Percentiles rank a stretch among this genome's conserved stretches.
Evolutionary conservation across 2,113 vertebrate genomes (phyloP).

Genomic region (Zosterops borbonicus): DNA sequence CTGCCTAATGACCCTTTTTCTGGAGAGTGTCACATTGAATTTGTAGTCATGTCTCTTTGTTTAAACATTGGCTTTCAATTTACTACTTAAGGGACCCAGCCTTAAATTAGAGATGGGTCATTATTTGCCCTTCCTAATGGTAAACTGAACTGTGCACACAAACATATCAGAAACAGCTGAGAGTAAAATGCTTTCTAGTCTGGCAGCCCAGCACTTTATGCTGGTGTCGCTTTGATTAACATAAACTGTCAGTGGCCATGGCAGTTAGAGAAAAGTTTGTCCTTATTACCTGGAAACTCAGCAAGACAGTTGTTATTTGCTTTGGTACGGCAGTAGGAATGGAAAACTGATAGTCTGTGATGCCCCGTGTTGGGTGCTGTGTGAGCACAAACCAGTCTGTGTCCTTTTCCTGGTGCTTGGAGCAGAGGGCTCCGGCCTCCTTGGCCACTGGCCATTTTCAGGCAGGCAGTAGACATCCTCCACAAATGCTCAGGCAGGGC

Average conservation of each 20-base stretch:
- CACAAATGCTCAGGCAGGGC: not conserved
- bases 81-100: not conserved
- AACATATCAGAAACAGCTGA: constrained; percentile 38
- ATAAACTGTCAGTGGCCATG: not conserved
- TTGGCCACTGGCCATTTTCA: not conserved
- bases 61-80: constrained; percentile 29
- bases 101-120: not conserved
- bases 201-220: not conserved
- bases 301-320: not conserved
- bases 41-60: not conserved
- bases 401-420: not conserved
- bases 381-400: not conserved
- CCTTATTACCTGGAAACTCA: not conserved
- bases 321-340: not conserved
- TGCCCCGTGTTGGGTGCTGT: fast-evolving
- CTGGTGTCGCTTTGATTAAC: constrained; percentile 1
- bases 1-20: not conserved
- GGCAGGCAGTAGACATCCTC: not conserved
- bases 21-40: not conserved
- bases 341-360: not conserved
- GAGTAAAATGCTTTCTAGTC: constrained; percentile 20
- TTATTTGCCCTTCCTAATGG: constrained; percentile 28
- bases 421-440: not conserved
- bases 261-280: not conserved
- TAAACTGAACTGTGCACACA: constrained; percentile 22